Percentiles rank a stretch among this genome's conserved stretches.
phyloP scores from a whole-genome alignment of 2,113 vertebrate species.

The Ovis aries region DNA sequence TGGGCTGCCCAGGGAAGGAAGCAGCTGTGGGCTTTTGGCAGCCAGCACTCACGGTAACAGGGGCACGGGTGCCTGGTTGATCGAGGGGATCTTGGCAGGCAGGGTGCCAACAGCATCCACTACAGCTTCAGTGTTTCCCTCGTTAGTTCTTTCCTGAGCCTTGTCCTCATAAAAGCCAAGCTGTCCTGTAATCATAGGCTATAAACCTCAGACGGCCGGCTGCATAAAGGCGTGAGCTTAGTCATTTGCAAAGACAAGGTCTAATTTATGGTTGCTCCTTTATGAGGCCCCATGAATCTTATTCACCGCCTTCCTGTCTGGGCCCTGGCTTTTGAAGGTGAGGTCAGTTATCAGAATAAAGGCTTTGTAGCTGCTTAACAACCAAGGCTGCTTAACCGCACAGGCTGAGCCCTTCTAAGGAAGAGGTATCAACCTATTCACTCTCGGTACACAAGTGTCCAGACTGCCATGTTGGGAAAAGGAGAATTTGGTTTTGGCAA shows the following conservation, averaged over 20 bases:
- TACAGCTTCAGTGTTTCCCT: background rate
- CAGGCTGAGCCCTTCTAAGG: background rate
- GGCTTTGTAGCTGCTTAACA: background rate
- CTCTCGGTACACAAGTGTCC: background rate
- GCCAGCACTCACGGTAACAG: background rate
- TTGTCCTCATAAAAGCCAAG: slow-evolving; percentile 3
- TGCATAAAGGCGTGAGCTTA: background rate
- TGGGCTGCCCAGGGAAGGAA: background rate
- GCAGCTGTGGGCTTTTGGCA: background rate
- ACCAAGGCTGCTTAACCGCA: background rate
- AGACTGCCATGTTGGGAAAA: background rate
- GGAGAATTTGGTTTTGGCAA: background rate
- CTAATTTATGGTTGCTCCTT: slow-evolving; percentile 34
- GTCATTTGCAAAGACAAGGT: slow-evolving; percentile 27
- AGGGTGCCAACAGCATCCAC: background rate
- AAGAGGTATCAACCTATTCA: background rate
- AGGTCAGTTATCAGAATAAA: slow-evolving; percentile 5
- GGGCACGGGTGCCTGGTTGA: background rate
- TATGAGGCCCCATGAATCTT: slow-evolving; percentile 12
- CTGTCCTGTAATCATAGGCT: slow-evolving; percentile 35
- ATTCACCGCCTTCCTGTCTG: background rate
- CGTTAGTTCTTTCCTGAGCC: background rate
- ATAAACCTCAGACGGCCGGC: background rate
- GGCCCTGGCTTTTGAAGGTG: background rate
- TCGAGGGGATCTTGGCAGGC: background rate